Evolutionary conservation across 2,113 vertebrate genomes (phyloP).

Genomic region (Daubentonia madagascariensis): DNA sequence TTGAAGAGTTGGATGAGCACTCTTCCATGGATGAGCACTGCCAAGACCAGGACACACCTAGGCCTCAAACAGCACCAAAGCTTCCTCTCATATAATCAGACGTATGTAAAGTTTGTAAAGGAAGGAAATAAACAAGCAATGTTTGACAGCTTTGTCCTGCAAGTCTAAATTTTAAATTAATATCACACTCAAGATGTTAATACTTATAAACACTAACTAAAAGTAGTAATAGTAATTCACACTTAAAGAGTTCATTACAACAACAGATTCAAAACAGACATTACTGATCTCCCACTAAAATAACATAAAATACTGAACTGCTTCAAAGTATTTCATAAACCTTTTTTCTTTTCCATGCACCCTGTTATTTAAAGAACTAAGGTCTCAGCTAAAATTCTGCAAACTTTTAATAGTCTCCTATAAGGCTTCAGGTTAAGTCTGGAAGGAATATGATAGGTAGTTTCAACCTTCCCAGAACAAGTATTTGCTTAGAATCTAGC

Average conservation of each 20-base stretch:
- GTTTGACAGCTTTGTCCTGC: not conserved
- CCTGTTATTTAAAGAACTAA: constrained; percentile 51
- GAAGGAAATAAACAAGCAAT: constrained; percentile 1
- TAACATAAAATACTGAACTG: constrained; percentile 12
- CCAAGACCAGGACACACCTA: not conserved
- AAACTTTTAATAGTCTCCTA: constrained; percentile 32
- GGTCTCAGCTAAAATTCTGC: constrained; percentile 36
- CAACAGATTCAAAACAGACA: constrained; percentile 35
- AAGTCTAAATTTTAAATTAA: not conserved
- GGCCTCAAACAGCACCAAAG: not conserved
- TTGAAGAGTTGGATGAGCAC: too few relatives aligned
- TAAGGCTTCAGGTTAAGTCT: not conserved
- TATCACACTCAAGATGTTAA: constrained; percentile 20
- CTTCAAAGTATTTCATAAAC: constrained; percentile 45
- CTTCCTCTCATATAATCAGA: not conserved
- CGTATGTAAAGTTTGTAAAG: not conserved
- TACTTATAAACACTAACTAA: constrained; percentile 4
- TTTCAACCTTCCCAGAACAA: constrained; percentile 28
- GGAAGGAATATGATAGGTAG: not conserved
- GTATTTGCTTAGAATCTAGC: constrained; percentile 25
- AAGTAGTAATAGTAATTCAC: not conserved
- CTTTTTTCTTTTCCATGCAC: not conserved
- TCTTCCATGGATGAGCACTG: not conserved
- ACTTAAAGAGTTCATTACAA: constrained; percentile 13
- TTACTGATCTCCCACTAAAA: constrained; percentile 35